Evolutionary conservation across 2,113 vertebrate genomes (phyloP), one percentile per base, ranked within the genome.

Genomic region (Zingel zingel): DNA sequence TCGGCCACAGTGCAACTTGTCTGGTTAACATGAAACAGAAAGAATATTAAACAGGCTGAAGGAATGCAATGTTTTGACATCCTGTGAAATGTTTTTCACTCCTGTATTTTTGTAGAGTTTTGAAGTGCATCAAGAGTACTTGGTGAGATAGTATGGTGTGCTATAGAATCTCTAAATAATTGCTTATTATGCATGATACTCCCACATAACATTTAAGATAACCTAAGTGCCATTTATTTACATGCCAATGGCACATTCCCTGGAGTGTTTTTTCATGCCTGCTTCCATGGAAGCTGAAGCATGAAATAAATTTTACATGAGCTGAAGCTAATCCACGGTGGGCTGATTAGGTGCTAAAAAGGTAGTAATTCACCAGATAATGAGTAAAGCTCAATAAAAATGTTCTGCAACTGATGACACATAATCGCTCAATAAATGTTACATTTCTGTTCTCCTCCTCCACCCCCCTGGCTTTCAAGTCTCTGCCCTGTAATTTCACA

Each of bases 321-420:
- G 85, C 78, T 77, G 83, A 88, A 83, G 65, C 88, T 93, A 94
- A 94, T 93, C 89, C 63, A 8, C 47, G 6, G 74, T 43, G 19
- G 83, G 62, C 86, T 94, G 91, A 95, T 95, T 93, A 93, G 90
- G 77, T 89, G 86, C 93, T 94, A 92, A 95, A 95, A 94, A 83
- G 82, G 84, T 91, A 90, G 70, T 93, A 91, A 95, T 93, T 95
- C 86, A 88, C 78, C 89, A 86, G 74, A 92, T 93, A 95, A 95
- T 94, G 90, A 93, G 91, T 86, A 84, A 69, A 61, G 86, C 89
- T 91, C 62, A 18, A 92, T 91, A 91, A 86, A 93, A 93, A 84
- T 83, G 79, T 84, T 93, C 83, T 75, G 90, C 78, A 90, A 94
- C 94, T 62, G 85, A 90, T 93, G 90, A 91, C 63, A 78, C 88